Conservation (phyloP, 2,888 invertebrate species). For the Spisula solida region DNA sequence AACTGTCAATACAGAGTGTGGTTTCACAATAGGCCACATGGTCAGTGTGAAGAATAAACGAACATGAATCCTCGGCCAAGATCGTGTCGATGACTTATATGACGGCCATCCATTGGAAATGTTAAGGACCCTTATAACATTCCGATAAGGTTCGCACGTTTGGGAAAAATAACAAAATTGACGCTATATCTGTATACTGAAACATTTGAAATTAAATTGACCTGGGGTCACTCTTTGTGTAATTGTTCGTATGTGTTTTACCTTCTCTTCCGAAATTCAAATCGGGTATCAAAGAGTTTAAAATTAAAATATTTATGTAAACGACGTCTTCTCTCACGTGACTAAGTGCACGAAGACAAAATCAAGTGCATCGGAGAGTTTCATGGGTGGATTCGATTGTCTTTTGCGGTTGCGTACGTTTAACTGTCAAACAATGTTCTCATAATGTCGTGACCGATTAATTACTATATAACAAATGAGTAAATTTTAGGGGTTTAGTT, state of each 20-base stretch:
- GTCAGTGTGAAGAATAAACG: conserved; percentile 3
- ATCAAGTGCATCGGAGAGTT: conserved; percentile 33
- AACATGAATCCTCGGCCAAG: not conserved
- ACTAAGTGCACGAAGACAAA: conserved; percentile 3
- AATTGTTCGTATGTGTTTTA: not conserved
- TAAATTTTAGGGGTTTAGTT: not conserved
- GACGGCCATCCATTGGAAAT: conserved; percentile 7
- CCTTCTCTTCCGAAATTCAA: conserved; percentile 12
- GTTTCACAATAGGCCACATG: conserved; percentile 47
- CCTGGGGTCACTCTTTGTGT: conserved; percentile 26
- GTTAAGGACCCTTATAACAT: conserved; percentile 24
- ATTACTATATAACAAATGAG: conserved; percentile 34
- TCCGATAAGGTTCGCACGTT: conserved; percentile 10
- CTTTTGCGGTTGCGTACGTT: conserved; percentile 34
- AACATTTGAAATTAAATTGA: conserved; percentile 40
- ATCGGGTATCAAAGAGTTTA: conserved; percentile 30
- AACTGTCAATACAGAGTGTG: conserved; percentile 29
- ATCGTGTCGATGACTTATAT: conserved; percentile 13
- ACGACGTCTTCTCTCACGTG: conserved; percentile 30
- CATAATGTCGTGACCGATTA: conserved; percentile 35
- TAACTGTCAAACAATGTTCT: conserved; percentile 29
- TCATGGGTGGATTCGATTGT: conserved; percentile 41
- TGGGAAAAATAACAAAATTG: conserved; percentile 22
- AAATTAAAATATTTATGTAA: conserved; percentile 22
- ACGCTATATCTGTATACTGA: conserved; percentile 2